Percentiles rank a stretch among this genome's conserved stretches.
These are phyloP conservation scores for Macrotis lagotis DNA, from an alignment of 2,113 vertebrate genomes.

Conservation along the genomic window DNA sequence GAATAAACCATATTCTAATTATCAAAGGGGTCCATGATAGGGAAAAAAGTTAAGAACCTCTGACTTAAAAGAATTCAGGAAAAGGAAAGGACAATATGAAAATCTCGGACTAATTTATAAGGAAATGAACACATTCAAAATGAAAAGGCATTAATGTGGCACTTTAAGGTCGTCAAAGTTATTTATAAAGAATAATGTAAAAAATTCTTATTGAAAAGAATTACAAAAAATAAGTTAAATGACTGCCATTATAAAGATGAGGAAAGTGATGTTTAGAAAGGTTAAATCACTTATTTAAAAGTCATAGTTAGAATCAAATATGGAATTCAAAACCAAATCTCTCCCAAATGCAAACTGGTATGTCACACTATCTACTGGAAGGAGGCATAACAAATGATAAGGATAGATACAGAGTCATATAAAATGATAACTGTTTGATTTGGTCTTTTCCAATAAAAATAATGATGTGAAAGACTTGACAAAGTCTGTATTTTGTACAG, in stretches of 20 bases:
- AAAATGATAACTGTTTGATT: neutral
- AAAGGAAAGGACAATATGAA: neutral
- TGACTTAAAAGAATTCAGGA: neutral
- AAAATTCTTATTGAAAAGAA: too few relatives aligned
- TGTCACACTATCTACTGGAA: neutral
- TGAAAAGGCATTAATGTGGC: neutral
- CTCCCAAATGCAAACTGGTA: neutral
- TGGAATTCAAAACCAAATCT: neutral
- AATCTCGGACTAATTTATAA: neutral
- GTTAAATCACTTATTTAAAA: neutral
- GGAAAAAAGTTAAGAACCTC: neutral
- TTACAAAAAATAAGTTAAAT: too few relatives aligned
- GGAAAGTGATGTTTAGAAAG: neutral
- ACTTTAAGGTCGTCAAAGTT: neutral
- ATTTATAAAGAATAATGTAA: neutral
- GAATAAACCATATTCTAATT: neutral
- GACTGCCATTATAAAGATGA: neutral
- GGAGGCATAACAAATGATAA: neutral
- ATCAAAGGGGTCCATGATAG: neutral
- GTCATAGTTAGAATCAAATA: neutral
- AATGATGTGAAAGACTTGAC: neutral
- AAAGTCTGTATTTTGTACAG: neutral
- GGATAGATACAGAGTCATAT: neutral
- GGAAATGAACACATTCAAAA: neutral
- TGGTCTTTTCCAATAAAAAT: neutral